phyloP scores from a whole-genome alignment of 2,113 vertebrate genomes.

The Perca fluviatilis region DNA sequence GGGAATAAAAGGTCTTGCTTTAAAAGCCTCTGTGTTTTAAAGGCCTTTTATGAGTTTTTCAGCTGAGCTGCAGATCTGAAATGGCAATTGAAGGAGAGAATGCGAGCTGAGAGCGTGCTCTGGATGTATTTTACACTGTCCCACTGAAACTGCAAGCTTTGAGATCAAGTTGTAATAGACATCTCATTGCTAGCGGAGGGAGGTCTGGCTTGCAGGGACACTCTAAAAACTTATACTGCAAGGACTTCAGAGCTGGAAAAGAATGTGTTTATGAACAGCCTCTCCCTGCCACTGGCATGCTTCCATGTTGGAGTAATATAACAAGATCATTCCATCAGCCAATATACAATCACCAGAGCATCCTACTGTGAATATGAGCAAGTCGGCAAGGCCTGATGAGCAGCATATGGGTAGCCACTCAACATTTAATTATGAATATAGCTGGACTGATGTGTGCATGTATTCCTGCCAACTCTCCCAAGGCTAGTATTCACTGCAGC shows the following conservation, averaged over 20 bases:
- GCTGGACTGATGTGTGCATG: constrained; percentile 12
- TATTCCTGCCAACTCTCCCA: constrained; percentile 19
- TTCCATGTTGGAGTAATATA: constrained; percentile 38
- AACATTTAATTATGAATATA: constrained; percentile 37
- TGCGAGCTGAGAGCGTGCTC: not conserved
- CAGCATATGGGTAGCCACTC: not conserved
- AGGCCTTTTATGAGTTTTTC: constrained; percentile 36
- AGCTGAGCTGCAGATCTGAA: constrained; percentile 40
- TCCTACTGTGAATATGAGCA: constrained; percentile 35
- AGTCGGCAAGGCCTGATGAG: constrained; percentile 3
- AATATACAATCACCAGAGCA: constrained; percentile 37
- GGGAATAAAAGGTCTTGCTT: constrained; percentile 11
- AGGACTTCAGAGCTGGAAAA: not conserved
- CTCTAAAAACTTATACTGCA: constrained; percentile 27
- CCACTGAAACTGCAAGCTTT: constrained; percentile 6
- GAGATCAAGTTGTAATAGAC: constrained; percentile 9
- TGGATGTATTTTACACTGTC: constrained; percentile 17
- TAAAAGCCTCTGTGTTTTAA: constrained; percentile 31
- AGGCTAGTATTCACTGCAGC: constrained; percentile 1
- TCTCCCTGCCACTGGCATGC: constrained; percentile 1
- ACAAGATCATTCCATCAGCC: constrained; percentile 51
- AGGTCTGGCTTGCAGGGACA: constrained; percentile 11
- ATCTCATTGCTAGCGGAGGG: not conserved
- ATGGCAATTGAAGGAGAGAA: constrained; percentile 3
- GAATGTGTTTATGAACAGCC: constrained; percentile 21